A percentile compares a stretch with the other conserved stretches of the same genome.
Evolutionary conservation across 1,140 invertebrate species (phyloP).

Genomic region (Penaeus vannamei): DNA sequence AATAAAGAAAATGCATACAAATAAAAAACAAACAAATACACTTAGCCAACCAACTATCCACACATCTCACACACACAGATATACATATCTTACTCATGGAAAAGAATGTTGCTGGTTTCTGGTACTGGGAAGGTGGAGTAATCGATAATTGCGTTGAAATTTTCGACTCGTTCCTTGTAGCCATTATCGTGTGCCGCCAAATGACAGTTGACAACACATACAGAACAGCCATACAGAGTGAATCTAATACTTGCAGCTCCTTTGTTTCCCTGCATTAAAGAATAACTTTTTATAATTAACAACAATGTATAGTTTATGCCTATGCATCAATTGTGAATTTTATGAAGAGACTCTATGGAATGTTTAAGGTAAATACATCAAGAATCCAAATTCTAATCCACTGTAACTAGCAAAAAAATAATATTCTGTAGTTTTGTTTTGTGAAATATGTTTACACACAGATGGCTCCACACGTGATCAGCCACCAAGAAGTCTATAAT

Average conservation of each 20-base stretch:
- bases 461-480: no score
- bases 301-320: background rate
- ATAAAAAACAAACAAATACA: background rate
- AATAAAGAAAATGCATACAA: background rate
- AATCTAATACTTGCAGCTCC: conserved; percentile 90
- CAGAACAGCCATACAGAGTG: conserved; percentile 86
- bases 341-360: background rate
- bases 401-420: no score
- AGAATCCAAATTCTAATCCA: no score
- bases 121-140: conserved; percentile 80
- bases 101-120: conserved; percentile 86
- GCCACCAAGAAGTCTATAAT: no score
- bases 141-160: conserved; percentile 85
- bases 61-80: no score
- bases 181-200: conserved; percentile 89
- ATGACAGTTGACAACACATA: conserved; percentile 91
- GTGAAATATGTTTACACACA: no score
- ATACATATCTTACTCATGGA: conserved; percentile 83
- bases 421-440: no score
- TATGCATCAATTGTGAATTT: background rate
- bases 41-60: background rate
- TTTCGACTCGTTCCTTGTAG: conserved; percentile 83
- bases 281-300: conserved; percentile 50
- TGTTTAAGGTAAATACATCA: no score
- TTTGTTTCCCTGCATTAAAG: conserved; percentile 89